These are phyloP conservation scores for Halcyon malimbica DNA, from an alignment of 2,113 vertebrate genomes.

Conservation along the genomic window DNA sequence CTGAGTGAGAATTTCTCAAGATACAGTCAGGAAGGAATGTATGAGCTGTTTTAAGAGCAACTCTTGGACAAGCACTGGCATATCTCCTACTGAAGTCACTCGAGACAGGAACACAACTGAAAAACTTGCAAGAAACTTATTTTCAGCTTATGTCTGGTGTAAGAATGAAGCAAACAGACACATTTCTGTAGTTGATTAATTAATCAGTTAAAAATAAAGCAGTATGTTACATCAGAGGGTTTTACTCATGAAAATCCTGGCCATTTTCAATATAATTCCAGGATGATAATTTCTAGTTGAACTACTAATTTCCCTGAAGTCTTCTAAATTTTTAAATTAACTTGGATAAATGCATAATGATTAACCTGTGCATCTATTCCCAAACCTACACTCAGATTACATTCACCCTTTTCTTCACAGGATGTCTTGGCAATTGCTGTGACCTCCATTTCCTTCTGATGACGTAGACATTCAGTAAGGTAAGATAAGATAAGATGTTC, in stretches of 20 bases:
- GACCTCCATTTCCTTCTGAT: neutral
- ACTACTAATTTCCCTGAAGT: neutral
- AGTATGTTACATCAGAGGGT: neutral
- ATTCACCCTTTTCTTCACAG: neutral
- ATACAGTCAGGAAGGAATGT: neutral
- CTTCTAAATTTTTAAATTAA: neutral
- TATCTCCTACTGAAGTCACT: neutral
- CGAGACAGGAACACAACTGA: neutral
- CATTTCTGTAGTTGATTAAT: neutral
- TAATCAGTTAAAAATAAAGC: neutral
- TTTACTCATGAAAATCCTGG: neutral
- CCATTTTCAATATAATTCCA: neutral
- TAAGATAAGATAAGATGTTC: neutral
- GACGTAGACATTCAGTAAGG: neutral
- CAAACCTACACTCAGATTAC: neutral
- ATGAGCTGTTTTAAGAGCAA: neutral
- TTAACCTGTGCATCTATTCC: neutral
- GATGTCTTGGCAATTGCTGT: neutral
- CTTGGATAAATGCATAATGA: neutral
- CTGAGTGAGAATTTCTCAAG: neutral
- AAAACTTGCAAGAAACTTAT: neutral
- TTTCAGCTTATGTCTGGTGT: neutral
- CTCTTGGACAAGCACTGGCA: neutral
- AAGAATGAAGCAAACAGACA: neutral
- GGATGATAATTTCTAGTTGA: neutral